Conservation (phyloP, 2,888 invertebrate species). For the Prionchulus punctatus region DNA sequence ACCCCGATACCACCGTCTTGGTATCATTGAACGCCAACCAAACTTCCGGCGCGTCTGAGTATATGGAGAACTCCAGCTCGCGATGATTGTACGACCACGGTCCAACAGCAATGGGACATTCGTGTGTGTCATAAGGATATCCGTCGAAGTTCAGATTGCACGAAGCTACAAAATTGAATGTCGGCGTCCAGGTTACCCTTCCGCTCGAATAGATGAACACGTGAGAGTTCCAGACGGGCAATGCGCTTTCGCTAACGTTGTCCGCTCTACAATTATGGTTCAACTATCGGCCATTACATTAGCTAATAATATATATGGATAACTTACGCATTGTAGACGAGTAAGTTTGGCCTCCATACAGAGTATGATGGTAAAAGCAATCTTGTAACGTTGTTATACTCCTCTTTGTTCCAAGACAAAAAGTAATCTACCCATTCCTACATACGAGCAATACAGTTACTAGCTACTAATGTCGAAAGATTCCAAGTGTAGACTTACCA, state of each 20-base stretch:
- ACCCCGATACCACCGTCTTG: neutral
- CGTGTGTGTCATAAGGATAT: slow-evolving; percentile 7
- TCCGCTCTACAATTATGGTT: too few relatives aligned
- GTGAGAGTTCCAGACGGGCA: neutral
- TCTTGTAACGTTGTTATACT: too few relatives aligned
- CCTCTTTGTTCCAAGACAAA: too few relatives aligned
- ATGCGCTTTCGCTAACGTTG: neutral
- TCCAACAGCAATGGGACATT: slow-evolving; percentile 7
- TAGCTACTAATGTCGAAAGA: too few relatives aligned
- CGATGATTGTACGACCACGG: neutral
- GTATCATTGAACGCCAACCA: neutral
- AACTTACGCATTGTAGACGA: too few relatives aligned
- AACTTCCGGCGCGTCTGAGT: neutral
- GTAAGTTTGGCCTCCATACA: too few relatives aligned
- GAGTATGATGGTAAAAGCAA: too few relatives aligned
- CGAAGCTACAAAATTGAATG: slow-evolving; percentile 3
- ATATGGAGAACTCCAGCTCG: neutral
- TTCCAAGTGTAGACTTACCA: too few relatives aligned
- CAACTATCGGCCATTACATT: too few relatives aligned
- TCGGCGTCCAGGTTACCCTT: neutral
- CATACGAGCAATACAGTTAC: too few relatives aligned
- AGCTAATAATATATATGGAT: too few relatives aligned
- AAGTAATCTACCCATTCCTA: too few relatives aligned
- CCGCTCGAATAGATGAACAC: slow-evolving; percentile 2
- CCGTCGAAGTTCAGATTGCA: slow-evolving; percentile 6